A percentile compares a stretch with the other conserved stretches of the same genome.
Evolutionary conservation across 2,113 vertebrate genomes (phyloP).

Genomic region (Axis porcinus): DNA sequence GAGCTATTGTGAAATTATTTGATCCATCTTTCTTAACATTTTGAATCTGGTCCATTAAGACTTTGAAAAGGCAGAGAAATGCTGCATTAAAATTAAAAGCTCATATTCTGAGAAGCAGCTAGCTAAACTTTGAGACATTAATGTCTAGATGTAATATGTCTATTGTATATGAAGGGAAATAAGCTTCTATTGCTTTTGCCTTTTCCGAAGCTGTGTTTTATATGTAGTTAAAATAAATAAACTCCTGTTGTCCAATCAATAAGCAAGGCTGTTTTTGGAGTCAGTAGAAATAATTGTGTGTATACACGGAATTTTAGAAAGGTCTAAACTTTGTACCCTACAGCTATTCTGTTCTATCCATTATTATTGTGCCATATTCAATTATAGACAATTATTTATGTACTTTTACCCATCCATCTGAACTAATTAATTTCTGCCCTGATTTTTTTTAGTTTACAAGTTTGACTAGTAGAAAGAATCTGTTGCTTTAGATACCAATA

Average conservation of each 20-base stretch:
- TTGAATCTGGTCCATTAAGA: background rate
- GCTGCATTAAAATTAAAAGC: slow-evolving; percentile 27
- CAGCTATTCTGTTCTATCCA: background rate
- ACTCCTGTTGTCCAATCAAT: slow-evolving; percentile 34
- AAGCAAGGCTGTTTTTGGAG: slow-evolving; percentile 47
- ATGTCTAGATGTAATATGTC: slow-evolving; percentile 1
- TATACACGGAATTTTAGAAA: slow-evolving; percentile 45
- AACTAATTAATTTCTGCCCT: background rate
- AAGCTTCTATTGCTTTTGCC: background rate
- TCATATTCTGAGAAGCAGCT: slow-evolving; percentile 5
- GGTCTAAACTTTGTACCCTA: slow-evolving; percentile 31
- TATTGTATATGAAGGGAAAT: slow-evolving; percentile 54
- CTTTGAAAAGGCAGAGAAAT: slow-evolving; percentile 9
- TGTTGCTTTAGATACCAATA: slow-evolving; percentile 40
- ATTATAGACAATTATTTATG: slow-evolving; percentile 36
- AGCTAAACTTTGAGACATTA: background rate
- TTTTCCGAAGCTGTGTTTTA: slow-evolving; percentile 44
- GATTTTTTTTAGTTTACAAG: slow-evolving; percentile 34
- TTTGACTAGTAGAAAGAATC: slow-evolving; percentile 43
- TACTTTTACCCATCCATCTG: slow-evolving; percentile 17
- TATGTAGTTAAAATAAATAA: slow-evolving; percentile 28
- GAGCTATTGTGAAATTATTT: slow-evolving; percentile 48
- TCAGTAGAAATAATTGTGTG: slow-evolving; percentile 58
- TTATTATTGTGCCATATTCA: slow-evolving; percentile 51
- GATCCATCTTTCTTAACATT: slow-evolving; percentile 1